A percentile compares a stretch with the other conserved stretches of the same genome.
phyloP scores from a whole-genome alignment of 53 echinoderm and acorn worm genomes.

The Paelopatides confundens region DNA sequence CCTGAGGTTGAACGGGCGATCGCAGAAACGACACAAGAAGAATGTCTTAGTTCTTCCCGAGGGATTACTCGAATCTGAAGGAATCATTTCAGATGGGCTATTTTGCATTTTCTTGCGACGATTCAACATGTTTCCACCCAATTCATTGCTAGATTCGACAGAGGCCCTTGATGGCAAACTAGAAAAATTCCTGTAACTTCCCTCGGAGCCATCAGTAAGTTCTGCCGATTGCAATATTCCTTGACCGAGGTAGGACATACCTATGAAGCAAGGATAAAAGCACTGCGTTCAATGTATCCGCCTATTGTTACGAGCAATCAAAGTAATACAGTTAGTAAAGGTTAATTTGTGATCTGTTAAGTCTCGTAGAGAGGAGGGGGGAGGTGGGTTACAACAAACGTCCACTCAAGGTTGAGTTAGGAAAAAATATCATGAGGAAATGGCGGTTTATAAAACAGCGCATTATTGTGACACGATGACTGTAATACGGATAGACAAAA shows the following conservation, averaged over 20 bases:
- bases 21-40: not conserved
- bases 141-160: not conserved
- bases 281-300: no score
- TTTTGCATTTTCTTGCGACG: not conserved
- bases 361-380: no score
- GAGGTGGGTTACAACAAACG: no score
- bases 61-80: not conserved
- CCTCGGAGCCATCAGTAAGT: not conserved
- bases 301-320: no score
- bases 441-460: no score
- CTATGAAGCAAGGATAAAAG: conserved; percentile 4
- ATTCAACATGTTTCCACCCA: not conserved
- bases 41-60: not conserved
- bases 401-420: no score
- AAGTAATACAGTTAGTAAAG: no score
- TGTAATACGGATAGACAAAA: no score
- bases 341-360: no score
- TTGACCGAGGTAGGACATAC: not conserved
- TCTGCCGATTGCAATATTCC: not conserved
- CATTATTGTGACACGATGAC: no score
- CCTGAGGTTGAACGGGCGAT: not conserved
- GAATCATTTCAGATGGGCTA: not conserved
- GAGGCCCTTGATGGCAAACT: not conserved
- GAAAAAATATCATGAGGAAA: no score
- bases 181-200: not conserved